phyloP scores from a whole-genome alignment of 2,113 vertebrate genomes.

The Crotalus tigris region DNA sequence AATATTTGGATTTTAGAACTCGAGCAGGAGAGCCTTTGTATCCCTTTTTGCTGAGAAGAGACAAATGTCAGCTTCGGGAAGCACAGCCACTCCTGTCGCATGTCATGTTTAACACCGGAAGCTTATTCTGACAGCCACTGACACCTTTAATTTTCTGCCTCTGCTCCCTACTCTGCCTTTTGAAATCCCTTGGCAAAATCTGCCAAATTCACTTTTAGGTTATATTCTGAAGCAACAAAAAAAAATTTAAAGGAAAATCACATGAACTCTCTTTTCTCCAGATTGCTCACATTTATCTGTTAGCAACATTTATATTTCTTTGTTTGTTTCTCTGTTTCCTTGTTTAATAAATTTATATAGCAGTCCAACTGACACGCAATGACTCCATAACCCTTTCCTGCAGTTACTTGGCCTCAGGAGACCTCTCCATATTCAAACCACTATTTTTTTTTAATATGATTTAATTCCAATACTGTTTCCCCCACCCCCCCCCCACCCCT shows the following conservation, averaged over 20 bases:
- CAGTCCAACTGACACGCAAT: neutral
- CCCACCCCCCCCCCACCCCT: neutral
- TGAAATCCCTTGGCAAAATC: neutral
- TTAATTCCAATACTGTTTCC: neutral
- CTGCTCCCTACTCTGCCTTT: neutral
- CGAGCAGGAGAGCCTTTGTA: neutral
- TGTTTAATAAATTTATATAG: neutral
- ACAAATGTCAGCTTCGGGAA: neutral
- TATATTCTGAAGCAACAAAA: neutral
- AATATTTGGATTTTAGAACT: neutral
- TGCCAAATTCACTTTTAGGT: neutral
- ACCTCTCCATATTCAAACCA: neutral
- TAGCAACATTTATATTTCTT: neutral
- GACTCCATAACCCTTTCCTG: neutral
- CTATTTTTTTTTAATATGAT: neutral
- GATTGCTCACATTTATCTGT: neutral
- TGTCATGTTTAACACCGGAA: neutral
- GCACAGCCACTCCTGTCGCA: neutral
- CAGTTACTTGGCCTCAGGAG: neutral
- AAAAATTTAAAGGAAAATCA: neutral
- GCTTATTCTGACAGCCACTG: neutral
- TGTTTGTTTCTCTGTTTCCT: neutral
- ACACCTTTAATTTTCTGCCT: neutral
- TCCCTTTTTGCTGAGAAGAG: neutral
- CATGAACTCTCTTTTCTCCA: neutral